Percentiles rank a stretch among this genome's conserved stretches.
These are phyloP conservation scores for Nomada lathburiana DNA, from an alignment of 2,888 invertebrate species.

Conservation along the genomic window DNA sequence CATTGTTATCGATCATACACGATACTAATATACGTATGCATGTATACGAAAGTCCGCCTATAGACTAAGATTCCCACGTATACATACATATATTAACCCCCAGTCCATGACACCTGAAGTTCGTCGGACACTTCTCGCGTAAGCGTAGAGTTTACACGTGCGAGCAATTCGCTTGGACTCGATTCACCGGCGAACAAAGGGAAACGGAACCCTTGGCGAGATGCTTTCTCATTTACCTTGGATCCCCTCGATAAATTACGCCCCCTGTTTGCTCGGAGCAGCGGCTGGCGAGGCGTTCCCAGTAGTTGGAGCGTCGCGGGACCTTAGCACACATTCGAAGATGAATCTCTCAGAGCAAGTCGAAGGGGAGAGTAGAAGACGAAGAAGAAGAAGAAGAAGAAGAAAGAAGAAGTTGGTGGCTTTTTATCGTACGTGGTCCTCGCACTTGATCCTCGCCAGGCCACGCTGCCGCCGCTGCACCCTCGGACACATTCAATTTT, in stretches of 20 bases:
- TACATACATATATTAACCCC: neutral
- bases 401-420: slow-evolving; percentile 6
- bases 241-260: slow-evolving; percentile 63
- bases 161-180: slow-evolving; percentile 14
- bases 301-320: slow-evolving; percentile 57
- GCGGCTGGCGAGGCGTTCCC: slow-evolving; percentile 57
- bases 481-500: slow-evolving; percentile 77
- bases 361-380: neutral
- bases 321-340: slow-evolving; percentile 62
- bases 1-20: too few relatives aligned
- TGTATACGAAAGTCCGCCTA: too few relatives aligned
- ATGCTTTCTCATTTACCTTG: slow-evolving; percentile 59
- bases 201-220: slow-evolving; percentile 33
- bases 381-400: slow-evolving; percentile 4
- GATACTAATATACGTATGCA: too few relatives aligned
- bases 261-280: slow-evolving; percentile 28
- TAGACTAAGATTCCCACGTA: neutral
- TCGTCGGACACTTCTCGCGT: slow-evolving; percentile 23
- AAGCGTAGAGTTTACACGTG: slow-evolving; percentile 18
- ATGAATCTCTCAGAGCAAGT: slow-evolving; percentile 47
- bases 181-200: slow-evolving; percentile 28
- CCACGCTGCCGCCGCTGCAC: neutral
- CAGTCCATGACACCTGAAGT: neutral
- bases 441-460: slow-evolving; percentile 14
- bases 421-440: slow-evolving; percentile 62